Base-by-base conservation (phyloP, 2,797 vertebrate genomes). In the Sebastiscus tertius region DNA sequence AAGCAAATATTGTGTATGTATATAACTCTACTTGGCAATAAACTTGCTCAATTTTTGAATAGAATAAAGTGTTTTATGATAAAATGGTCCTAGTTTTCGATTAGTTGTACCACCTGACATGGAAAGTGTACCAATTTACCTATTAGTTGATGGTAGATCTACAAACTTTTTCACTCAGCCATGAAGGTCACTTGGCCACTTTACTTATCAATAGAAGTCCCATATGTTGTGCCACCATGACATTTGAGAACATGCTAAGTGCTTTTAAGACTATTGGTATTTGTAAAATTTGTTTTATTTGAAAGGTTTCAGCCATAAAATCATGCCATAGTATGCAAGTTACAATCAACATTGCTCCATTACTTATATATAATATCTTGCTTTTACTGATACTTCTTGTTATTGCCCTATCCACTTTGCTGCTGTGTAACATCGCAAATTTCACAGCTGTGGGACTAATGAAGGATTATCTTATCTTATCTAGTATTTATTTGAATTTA, bases 1-100 rank as follows among this genome's bases (percentile, higher is more conserved):
- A 18, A 0, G 42, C 0, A 46, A 46, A 46, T 46, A 0, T 16
- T 7, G 18, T 18, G 6, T 1, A 46, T 46, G 16, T 46, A 16
- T 18, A 0, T 18, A 46, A 46, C 3, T 16, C 42, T 46, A 8
- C 1, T 46, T 18, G 42, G 42, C 42, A 46, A 46, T 18, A 46
- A 18, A 46, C 42, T 16, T 46, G 42, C 42, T 46, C 6, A 46
- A 46, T 46, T 18, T 46, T 18, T 1, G 12, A 39, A 14, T 39
- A 39, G 14, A 42, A 42, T 42, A 52, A 54, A 54, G 8, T 9
- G 20, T 54, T 54, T 54, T 54, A n/a, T 54, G 49, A 54, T 54
- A n/a, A 54, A 8, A 52, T 52, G 6, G n/a, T n/a, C 49, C 8
- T 52, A 52, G 49, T 20, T 39, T 39, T 20, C n/a, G 18, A 52